Base-by-base conservation (phyloP, 2,888 invertebrate species). In the Drosophila sordidapex region DNA sequence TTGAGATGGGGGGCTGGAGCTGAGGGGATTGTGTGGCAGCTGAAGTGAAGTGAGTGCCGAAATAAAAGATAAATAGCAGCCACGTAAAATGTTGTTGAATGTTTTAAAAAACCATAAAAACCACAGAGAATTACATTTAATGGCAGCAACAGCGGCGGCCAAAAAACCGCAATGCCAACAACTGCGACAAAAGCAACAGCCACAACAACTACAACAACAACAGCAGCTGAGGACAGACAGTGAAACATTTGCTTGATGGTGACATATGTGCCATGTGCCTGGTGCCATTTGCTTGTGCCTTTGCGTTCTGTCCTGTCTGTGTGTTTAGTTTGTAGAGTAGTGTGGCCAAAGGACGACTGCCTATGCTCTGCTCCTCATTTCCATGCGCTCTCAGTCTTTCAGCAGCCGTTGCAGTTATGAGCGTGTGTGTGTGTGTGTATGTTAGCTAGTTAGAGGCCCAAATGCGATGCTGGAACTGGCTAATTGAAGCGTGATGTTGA, bases 21-120 rank as follows among this genome's bases (percentile, higher is more conserved):
- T 61, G 57, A 10, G 54, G 10, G 40, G 10, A 38, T 46, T 46
- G 43, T 13, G 52, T 38, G n/a, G 18, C n/a, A 49, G 10, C 27
- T 53, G 70, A 67, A 75, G 81, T 53, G 70, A 67, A 75, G 81
- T 63, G 73, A 68, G 78, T 83, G 73, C 63, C 82, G 78, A 82
- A 89, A 87, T 84, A 87, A 90, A 90, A 90, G 87, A 87, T 88
- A 87, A 87, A 87, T 90, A 86, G 89, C 90, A 90, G 89, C 89
- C 89, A 87, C 90, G 87, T 87, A 90, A 87, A 87, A 87, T 87
- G 89, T 76, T 90, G 87, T 89, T 90, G 87, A 89, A 87, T 87
- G 87, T 87, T 87, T 87, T 88, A 87, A 87, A 87, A 90, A 87
- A 90, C 87, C 90, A 87, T 87, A 90, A 87, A 90, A 87, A 88